These are phyloP conservation scores for Crenuchus spilurus DNA, from an alignment of 2,797 vertebrate genomes.

Conservation along the genomic window DNA sequence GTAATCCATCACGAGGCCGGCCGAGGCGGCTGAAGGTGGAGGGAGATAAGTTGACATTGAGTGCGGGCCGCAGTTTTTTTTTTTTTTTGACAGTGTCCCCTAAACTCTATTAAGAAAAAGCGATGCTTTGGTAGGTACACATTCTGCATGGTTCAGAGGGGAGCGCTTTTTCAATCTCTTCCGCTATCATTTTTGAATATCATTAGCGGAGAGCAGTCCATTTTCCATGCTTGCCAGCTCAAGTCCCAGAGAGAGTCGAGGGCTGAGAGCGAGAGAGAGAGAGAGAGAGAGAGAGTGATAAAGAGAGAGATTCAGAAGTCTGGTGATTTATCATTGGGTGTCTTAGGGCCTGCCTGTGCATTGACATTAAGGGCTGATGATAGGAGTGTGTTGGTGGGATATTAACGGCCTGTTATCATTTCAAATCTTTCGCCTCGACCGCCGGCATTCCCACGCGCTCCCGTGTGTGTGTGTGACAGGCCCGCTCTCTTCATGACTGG, in stretches of 20 bases:
- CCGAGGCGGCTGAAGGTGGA: slow-evolving; percentile 38
- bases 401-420: slow-evolving; percentile 63
- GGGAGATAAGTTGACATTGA: slow-evolving; percentile 60
- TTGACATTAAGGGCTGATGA: slow-evolving; percentile 61
- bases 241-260: slow-evolving; percentile 81
- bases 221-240: slow-evolving; percentile 95
- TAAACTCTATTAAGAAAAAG: slow-evolving; percentile 63
- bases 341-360: slow-evolving; percentile 64
- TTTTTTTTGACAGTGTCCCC: slow-evolving; percentile 59
- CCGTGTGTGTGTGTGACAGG: slow-evolving; percentile 45
- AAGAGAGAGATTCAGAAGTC: slow-evolving; percentile 70
- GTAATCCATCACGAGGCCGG: slow-evolving; percentile 48
- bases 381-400: slow-evolving; percentile 62
- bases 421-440: slow-evolving; percentile 60
- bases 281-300: slow-evolving; percentile 31
- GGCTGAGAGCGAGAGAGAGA: slow-evolving; percentile 50
- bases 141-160: slow-evolving; percentile 87
- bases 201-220: slow-evolving; percentile 97
- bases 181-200: slow-evolving; percentile 98
- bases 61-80: slow-evolving; percentile 40
- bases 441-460: slow-evolving; percentile 42
- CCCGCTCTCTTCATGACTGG: slow-evolving; percentile 89
- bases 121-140: slow-evolving; percentile 74
- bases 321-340: slow-evolving; percentile 77
- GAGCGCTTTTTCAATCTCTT: slow-evolving; percentile 81